Percentiles rank a stretch among this genome's conserved stretches.
Evolutionary conservation across 2,888 invertebrate genomes (phyloP).

Genomic region (Volucella inanis): DNA sequence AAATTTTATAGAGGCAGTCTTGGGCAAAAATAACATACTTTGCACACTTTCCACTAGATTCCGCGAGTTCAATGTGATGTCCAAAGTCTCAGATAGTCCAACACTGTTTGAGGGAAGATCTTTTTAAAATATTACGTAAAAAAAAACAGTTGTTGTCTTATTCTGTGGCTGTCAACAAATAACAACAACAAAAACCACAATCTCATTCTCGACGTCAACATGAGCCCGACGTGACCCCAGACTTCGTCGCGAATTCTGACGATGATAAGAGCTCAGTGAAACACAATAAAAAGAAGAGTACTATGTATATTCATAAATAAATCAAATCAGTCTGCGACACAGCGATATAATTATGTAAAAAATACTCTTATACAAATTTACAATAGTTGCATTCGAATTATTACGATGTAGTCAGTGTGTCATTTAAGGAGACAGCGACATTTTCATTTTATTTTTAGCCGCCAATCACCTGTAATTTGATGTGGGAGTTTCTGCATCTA

Average conservation of each 20-base stretch:
- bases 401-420: background rate
- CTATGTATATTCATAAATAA: conserved; percentile 12
- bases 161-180: conserved; percentile 1
- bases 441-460: conserved; percentile 44
- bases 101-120: background rate
- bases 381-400: background rate
- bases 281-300: conserved; percentile 30
- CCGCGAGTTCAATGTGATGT: conserved; percentile 51
- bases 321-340: conserved; percentile 32
- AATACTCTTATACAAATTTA: background rate
- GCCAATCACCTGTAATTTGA: conserved; percentile 18
- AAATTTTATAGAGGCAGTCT: background rate
- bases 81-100: conserved; percentile 49
- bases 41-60: conserved; percentile 18
- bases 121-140: conserved; percentile 10
- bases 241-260: background rate
- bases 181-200: conserved; percentile 14
- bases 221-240: background rate
- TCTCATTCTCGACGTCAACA: conserved; percentile 16
- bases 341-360: conserved; percentile 35
- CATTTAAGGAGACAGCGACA: background rate
- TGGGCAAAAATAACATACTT: conserved; percentile 3
- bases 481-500: background rate
- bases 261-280: conserved; percentile 49
- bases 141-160: background rate